Percentiles rank a stretch among this genome's conserved stretches.
Conservation (phyloP, 2,888 invertebrate genomes). For the Euzophera pinguis region DNA sequence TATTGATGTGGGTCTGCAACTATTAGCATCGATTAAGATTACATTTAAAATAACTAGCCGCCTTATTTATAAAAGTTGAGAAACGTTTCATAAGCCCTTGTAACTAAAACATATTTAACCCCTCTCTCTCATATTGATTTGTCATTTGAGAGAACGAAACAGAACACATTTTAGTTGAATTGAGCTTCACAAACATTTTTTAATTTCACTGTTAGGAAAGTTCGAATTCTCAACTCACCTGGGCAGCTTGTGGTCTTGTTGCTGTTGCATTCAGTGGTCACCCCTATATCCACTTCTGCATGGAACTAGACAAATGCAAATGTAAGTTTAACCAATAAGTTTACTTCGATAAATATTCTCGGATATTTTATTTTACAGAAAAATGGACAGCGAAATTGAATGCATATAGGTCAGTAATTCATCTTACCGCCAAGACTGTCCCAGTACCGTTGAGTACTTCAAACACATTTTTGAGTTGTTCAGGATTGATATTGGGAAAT, state of each 20-base stretch:
- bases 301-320: constrained; percentile 81
- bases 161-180: too few relatives aligned
- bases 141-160: too few relatives aligned
- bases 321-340: too few relatives aligned
- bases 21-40: background rate
- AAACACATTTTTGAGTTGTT: constrained; percentile 78
- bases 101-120: too few relatives aligned
- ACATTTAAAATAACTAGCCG: too few relatives aligned
- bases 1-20: constrained; percentile 69
- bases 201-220: too few relatives aligned
- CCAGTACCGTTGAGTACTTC: constrained; percentile 76
- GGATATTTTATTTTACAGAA: too few relatives aligned
- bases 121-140: too few relatives aligned
- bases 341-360: too few relatives aligned
- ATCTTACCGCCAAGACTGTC: constrained; percentile 82
- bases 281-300: constrained; percentile 67
- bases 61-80: too few relatives aligned
- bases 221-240: background rate
- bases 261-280: constrained; percentile 25
- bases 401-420: constrained; percentile 41
- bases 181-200: background rate
- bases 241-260: background rate
- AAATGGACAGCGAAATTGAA: background rate
- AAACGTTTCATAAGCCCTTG: too few relatives aligned
- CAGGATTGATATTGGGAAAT: constrained; percentile 80